Conservation (phyloP, 2,113 vertebrate genomes). For the Gasterosteus aculeatus region DNA sequence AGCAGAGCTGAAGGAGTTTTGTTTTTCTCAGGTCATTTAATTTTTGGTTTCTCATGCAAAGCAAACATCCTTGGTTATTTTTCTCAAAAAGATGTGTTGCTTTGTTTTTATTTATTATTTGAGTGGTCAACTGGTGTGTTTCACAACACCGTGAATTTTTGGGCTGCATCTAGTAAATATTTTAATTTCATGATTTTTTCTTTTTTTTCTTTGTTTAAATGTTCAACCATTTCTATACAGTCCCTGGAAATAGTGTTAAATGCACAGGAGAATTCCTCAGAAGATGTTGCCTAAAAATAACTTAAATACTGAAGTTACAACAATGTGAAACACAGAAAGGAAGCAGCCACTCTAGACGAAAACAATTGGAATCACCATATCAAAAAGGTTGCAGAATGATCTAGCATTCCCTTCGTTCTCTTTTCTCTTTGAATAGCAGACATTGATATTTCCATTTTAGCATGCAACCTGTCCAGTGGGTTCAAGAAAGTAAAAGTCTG, state of each 20-base stretch:
- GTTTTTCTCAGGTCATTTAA: not conserved
- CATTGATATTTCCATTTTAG: too few species aligned
- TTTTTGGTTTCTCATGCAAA: slow-evolving; percentile 15
- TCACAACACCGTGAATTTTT: not conserved
- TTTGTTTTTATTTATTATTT: slow-evolving; percentile 4
- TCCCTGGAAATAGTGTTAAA: not conserved
- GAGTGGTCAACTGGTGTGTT: not conserved
- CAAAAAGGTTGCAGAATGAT: too few species aligned
- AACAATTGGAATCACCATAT: too few species aligned
- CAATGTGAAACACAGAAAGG: too few species aligned
- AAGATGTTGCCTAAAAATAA: not conserved
- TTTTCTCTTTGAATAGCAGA: too few species aligned
- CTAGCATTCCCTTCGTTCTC: too few species aligned
- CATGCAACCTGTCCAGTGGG: not conserved
- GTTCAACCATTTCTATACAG: not conserved
- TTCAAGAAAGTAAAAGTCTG: slow-evolving; percentile 10
- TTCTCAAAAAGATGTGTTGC: slow-evolving; percentile 2
- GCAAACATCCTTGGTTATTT: slow-evolving; percentile 9
- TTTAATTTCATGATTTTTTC: not conserved
- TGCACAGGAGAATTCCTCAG: not conserved
- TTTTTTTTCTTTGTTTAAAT: not conserved
- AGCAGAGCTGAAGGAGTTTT: slow-evolving; percentile 28
- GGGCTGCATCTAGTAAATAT: not conserved
- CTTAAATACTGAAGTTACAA: not conserved
- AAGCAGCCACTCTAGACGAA: too few species aligned